Base-by-base conservation (phyloP, 1,140 invertebrate genomes). In the Gryllus bimaculatus region DNA sequence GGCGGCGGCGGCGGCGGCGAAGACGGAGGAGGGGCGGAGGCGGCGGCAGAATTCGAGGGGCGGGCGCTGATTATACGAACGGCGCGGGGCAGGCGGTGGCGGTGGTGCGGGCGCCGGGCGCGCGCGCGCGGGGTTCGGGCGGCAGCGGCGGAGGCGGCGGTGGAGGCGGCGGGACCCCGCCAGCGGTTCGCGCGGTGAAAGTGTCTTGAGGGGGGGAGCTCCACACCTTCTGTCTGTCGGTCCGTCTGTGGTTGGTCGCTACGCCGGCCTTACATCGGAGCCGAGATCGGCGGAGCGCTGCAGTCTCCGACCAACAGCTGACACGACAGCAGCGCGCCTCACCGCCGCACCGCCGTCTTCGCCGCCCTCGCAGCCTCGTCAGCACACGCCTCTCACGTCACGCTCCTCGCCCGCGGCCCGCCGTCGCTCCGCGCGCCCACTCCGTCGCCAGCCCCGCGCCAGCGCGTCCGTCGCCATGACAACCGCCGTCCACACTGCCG, bases 241-340 rank as follows among this genome's bases (percentile, higher is more conserved):
- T 18, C 7, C 10, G 10, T 66, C 54, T 18, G 54, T 66, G 54
- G 54, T 66, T 66, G 54, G 54, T 66, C 54, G 54, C 54, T 18
- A 18, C 54, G 54, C 10, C 18, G 54, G 54, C 54, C 54, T 66
- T 66, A 66, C 54, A 66, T 66, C 54, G 54, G 54, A 1, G 54
- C 54, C 10, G 54, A 66, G 54, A 66, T 66, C 54, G 10, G 54
- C 10, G 10, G 54, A 66, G 54, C 10, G 54, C 54, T 18, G 10
- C 54, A 66, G 54, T 66, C 54, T 66, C 54, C 54, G 54, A 66
- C 54, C 54, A 66, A 66, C 54, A 66, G 54, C 54, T 66, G 54
- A 18, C 54, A 13, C 54, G 18, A 66, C 54, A 66, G 54, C 54
- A 66, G 18, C 54, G 54, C 7, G 18, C 54, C 54, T 18, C 10